phyloP scores from a whole-genome alignment of 2,888 invertebrate species.

The Bombyx huttoni region DNA sequence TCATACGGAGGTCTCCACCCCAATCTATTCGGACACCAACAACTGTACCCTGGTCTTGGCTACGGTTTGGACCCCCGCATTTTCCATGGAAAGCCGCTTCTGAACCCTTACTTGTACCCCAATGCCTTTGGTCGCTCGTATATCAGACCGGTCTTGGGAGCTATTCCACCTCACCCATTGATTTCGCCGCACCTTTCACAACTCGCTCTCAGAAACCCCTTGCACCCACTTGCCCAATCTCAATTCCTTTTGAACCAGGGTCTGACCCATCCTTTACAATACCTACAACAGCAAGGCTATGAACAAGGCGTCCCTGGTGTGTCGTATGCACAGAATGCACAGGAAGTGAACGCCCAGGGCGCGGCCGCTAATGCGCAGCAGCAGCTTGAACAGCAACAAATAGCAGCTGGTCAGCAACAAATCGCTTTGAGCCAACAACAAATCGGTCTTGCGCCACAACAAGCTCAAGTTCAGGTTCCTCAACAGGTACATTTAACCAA shows the following conservation, averaged over 20 bases:
- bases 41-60: background rate
- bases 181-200: background rate
- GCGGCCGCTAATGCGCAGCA: background rate
- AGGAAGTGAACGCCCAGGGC: background rate
- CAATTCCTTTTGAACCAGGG: background rate
- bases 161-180: background rate
- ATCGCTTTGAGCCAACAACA: background rate
- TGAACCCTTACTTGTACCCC: background rate
- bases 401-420: background rate
- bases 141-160: background rate
- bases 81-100: background rate
- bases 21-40: background rate
- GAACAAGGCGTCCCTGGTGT: background rate
- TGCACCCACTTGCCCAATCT: background rate
- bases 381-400: background rate
- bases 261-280: slow-evolving; percentile 3
- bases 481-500: background rate
- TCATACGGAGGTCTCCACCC: background rate
- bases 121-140: background rate
- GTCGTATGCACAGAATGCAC: background rate
- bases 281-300: slow-evolving; percentile 1
- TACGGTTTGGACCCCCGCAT: background rate
- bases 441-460: background rate
- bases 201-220: slow-evolving; percentile 1
- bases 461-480: background rate